These are phyloP conservation scores for Myotis findleyi DNA, from an alignment of 2,797 vertebrate genomes.

Conservation along the genomic window DNA sequence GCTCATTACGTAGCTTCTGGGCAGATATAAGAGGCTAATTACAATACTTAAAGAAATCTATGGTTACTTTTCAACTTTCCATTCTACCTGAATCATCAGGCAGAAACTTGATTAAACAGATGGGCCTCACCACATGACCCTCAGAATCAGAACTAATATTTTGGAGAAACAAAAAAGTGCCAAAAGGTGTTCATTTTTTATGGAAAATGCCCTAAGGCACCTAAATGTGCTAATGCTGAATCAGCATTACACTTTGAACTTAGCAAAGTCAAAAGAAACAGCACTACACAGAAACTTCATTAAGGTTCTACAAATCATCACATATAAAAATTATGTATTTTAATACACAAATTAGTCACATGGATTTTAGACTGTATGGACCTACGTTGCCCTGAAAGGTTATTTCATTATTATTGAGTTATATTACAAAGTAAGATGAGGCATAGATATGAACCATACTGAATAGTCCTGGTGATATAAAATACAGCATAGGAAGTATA, in stretches of 20 bases:
- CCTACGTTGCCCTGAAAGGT: neutral
- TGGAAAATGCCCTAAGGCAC: neutral
- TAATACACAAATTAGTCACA: neutral
- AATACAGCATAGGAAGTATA: neutral
- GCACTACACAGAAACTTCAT: neutral
- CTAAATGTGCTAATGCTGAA: neutral
- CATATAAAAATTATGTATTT: neutral
- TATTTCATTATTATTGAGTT: neutral
- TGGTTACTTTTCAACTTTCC: slow-evolving; percentile 25
- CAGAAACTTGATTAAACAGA: slow-evolving; percentile 55
- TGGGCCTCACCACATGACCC: neutral
- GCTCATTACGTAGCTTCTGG: slow-evolving; percentile 35
- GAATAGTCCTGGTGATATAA: neutral
- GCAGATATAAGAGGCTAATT: slow-evolving; percentile 4
- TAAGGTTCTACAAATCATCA: neutral
- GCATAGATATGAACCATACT: neutral
- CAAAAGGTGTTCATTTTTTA: neutral
- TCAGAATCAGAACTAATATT: slow-evolving; percentile 40
- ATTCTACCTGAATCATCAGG: neutral
- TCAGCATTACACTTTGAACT: slow-evolving; percentile 8
- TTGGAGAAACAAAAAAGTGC: slow-evolving; percentile 6
- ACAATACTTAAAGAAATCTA: neutral
- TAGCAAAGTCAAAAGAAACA: neutral
- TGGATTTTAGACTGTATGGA: neutral
- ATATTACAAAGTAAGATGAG: neutral